Percentiles rank a stretch among this genome's conserved stretches.
Conservation (phyloP, 2,888 invertebrate species). For the Dryobota labecula region DNA sequence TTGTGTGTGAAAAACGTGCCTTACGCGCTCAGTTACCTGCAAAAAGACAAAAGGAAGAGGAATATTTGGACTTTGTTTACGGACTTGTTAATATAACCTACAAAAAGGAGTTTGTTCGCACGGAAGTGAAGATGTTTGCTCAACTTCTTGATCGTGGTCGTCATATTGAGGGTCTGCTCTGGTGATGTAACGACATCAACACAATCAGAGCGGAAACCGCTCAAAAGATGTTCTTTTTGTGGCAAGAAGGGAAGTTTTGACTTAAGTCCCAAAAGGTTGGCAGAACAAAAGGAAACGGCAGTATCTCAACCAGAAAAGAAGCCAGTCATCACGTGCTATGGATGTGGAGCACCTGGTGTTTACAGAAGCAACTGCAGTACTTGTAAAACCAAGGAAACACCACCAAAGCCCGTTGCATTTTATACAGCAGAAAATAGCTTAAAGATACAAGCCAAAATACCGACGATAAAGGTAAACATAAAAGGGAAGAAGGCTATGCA, state of each 20-base stretch:
- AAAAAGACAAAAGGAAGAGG: too few species aligned
- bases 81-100: too few species aligned
- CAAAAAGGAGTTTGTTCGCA: too few species aligned
- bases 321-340: slow-evolving; percentile 20
- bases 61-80: too few species aligned
- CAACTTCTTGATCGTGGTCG: too few species aligned
- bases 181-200: too few species aligned
- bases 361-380: slow-evolving; percentile 27
- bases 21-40: too few species aligned
- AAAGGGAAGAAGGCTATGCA: background rate
- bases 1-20: too few species aligned
- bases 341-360: slow-evolving; percentile 32
- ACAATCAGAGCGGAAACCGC: background rate
- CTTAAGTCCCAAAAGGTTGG: background rate
- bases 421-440: background rate
- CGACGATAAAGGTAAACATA: slow-evolving; percentile 1
- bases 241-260: background rate
- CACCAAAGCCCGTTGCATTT: slow-evolving; percentile 15
- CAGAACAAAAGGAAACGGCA: background rate
- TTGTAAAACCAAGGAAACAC: slow-evolving; percentile 22
- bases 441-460: background rate
- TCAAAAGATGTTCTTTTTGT: slow-evolving; percentile 9
- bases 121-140: too few species aligned
- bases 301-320: background rate
- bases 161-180: too few species aligned